Percentiles rank a stretch among this genome's conserved stretches.
Evolutionary conservation across 2,797 vertebrate genomes (phyloP).

Genomic region (Acanthiza pusilla): DNA sequence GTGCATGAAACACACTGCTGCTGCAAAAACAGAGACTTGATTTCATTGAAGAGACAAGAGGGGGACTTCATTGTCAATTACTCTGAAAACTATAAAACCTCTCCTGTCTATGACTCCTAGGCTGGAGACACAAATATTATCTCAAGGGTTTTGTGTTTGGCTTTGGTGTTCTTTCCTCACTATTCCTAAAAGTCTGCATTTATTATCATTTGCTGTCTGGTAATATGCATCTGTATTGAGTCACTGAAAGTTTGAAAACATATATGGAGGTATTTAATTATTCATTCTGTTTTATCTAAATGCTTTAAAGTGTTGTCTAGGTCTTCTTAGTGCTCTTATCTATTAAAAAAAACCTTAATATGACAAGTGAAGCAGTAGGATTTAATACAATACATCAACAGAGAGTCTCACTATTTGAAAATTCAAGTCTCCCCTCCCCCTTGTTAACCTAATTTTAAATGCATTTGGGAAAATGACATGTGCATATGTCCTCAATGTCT

Average conservation of each 20-base stretch:
- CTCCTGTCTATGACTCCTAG: not conserved
- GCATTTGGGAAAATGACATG: slow-evolving; percentile 45
- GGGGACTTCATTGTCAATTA: not conserved
- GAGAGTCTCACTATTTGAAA: not conserved
- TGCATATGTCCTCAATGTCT: slow-evolving; percentile 32
- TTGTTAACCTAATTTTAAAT: slow-evolving; percentile 54
- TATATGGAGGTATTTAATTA: not conserved
- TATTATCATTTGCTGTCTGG: not conserved
- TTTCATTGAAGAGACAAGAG: not conserved
- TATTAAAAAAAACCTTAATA: not conserved
- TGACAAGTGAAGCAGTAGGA: not conserved
- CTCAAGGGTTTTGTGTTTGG: not conserved
- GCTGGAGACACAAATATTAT: not conserved
- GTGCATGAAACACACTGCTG: not conserved
- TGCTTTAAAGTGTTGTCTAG: not conserved
- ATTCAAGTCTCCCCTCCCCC: slow-evolving; percentile 7
- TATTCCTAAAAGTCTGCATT: not conserved
- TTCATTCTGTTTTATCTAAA: not conserved
- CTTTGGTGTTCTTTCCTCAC: not conserved
- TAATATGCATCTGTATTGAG: not conserved
- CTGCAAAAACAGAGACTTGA: not conserved
- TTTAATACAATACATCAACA: not conserved
- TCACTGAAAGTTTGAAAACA: not conserved
- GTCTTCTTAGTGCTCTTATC: not conserved
- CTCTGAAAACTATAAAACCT: not conserved